phyloP scores from a whole-genome alignment of 2,888 invertebrate genomes.

The Ophraella communa region DNA sequence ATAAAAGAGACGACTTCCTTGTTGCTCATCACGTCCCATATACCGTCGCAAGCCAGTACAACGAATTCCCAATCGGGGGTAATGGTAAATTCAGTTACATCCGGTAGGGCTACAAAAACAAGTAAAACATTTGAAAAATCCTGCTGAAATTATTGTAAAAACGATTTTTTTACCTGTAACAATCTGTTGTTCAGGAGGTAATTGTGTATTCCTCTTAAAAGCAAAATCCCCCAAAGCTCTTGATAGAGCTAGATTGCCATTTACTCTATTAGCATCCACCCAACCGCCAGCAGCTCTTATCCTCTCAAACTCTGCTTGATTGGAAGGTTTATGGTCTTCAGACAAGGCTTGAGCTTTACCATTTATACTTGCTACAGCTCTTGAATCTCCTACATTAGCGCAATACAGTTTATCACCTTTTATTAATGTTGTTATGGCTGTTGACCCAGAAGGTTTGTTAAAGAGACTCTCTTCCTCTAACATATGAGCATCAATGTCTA shows the following conservation, averaged over 20 bases:
- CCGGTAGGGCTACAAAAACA: constrained; percentile 79
- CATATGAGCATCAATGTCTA: constrained; percentile 94
- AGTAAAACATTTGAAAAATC: not conserved
- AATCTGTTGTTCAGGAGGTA: constrained; percentile 91
- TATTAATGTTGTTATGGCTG: constrained; percentile 85
- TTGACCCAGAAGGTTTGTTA: constrained; percentile 94
- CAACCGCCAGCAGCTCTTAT: constrained; percentile 96
- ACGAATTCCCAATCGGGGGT: constrained; percentile 95
- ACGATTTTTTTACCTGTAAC: constrained; percentile 67
- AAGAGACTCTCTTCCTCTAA: constrained; percentile 83
- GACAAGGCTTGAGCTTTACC: constrained; percentile 82
- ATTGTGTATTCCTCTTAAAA: constrained; percentile 89
- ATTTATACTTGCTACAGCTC: constrained; percentile 88
- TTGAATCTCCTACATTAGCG: constrained; percentile 97
- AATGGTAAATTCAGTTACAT: constrained; percentile 82
- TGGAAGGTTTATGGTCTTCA: constrained; percentile 94
- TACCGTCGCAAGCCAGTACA: constrained; percentile 97
- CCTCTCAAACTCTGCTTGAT: constrained; percentile 79
- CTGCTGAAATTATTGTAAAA: constrained; percentile 13
- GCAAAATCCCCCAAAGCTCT: constrained; percentile 96
- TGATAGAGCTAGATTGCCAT: constrained; percentile 95
- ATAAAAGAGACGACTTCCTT: constrained; percentile 94
- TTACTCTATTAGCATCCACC: constrained; percentile 97
- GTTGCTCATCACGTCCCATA: constrained; percentile 98
- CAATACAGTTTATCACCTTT: constrained; percentile 89